Conservation (phyloP, 2,888 invertebrate species). For the Diloba caeruleocephala region DNA sequence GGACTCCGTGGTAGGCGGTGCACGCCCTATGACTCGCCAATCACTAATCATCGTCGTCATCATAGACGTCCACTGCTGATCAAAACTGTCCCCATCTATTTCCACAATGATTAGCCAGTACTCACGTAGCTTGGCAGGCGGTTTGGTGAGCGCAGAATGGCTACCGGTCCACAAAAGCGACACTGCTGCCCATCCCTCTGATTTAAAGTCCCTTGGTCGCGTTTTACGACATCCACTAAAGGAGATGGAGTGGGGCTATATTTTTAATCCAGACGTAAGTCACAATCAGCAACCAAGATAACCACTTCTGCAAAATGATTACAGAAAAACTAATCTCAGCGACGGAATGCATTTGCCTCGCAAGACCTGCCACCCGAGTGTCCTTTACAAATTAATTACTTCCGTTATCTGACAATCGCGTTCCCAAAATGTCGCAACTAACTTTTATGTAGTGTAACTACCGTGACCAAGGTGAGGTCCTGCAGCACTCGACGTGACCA, state of each 20-base stretch:
- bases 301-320: constrained; percentile 6
- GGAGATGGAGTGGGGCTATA: too few relatives aligned
- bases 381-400: constrained; percentile 48
- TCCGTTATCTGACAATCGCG: constrained; percentile 38
- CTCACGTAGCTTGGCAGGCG: too few relatives aligned
- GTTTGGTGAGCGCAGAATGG: too few relatives aligned
- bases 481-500: constrained; percentile 7
- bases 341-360: constrained; percentile 4
- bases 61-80: too few relatives aligned
- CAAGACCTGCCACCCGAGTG: constrained; percentile 21
- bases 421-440: constrained; percentile 35
- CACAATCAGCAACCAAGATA: not conserved
- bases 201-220: too few relatives aligned
- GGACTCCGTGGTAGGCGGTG: not conserved
- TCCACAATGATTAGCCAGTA: too few relatives aligned
- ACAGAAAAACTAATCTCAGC: constrained; percentile 5
- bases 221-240: too few relatives aligned
- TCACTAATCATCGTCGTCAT: too few relatives aligned
- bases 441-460: constrained; percentile 33
- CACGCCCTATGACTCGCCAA: not conserved
- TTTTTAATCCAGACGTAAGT: too few relatives aligned
- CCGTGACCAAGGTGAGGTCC: constrained; percentile 43
- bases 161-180: too few relatives aligned
- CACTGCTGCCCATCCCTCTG: too few relatives aligned
- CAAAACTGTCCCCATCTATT: too few relatives aligned